phyloP scores from a whole-genome alignment of 2,113 vertebrate genomes.

The Cryptomyrus ogoouensis region DNA sequence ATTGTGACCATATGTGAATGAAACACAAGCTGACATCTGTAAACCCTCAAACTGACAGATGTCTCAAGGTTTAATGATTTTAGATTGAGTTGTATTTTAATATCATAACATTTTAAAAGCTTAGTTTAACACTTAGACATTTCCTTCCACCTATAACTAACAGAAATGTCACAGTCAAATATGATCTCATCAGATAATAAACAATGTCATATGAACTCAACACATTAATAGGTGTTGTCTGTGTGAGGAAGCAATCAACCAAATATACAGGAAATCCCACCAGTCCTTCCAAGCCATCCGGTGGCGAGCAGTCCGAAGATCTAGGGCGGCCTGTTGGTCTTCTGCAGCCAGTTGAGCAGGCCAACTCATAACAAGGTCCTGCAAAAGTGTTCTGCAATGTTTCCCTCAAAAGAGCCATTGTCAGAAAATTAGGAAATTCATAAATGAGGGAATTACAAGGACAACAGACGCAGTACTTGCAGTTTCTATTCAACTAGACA shows the following conservation, averaged over 20 bases:
- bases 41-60: background rate
- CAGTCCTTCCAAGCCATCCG: background rate
- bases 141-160: background rate
- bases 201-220: background rate
- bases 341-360: slow-evolving; percentile 1
- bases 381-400: background rate
- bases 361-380: background rate
- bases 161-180: background rate
- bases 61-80: background rate
- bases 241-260: background rate
- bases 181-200: background rate
- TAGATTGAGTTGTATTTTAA: background rate
- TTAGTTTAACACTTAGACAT: background rate
- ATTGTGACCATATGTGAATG: background rate
- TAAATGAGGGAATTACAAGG: slow-evolving; percentile 17
- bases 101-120: background rate
- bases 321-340: background rate
- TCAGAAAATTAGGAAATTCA: slow-evolving; percentile 11
- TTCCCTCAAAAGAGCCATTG: slow-evolving; percentile 22
- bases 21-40: background rate
- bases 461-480: background rate
- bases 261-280: background rate
- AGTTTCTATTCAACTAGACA: slow-evolving; percentile 20
- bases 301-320: background rate
- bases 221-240: background rate